Conservation (phyloP, 2,888 invertebrate genomes). For the Apodemia duryi region DNA sequence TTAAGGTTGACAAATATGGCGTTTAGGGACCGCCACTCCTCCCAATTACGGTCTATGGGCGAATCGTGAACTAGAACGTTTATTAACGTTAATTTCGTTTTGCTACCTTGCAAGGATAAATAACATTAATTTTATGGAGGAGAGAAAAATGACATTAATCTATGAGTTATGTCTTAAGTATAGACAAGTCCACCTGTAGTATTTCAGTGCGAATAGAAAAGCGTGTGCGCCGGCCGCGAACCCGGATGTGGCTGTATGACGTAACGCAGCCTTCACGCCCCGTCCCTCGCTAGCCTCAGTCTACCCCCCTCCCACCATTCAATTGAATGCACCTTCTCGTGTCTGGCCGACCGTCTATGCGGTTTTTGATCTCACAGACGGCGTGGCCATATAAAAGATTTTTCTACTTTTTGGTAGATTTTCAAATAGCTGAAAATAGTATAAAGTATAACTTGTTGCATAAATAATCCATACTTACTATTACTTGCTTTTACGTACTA, state of each 20-base stretch:
- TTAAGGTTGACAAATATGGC: no score
- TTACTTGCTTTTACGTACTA: no score
- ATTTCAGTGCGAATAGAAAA: slow-evolving; percentile 34
- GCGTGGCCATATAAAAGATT: not conserved
- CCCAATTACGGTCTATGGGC: no score
- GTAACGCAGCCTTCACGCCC: slow-evolving; percentile 62
- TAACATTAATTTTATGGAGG: not conserved
- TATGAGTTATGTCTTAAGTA: slow-evolving; percentile 13
- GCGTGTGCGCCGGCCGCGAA: slow-evolving; percentile 70
- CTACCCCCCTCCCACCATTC: slow-evolving; percentile 25
- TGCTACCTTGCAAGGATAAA: not conserved
- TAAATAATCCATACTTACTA: no score
- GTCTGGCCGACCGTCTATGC: slow-evolving; percentile 69
- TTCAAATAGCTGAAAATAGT: not conserved
- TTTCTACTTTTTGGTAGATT: not conserved
- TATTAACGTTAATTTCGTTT: not conserved
- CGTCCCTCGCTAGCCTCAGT: slow-evolving; percentile 32
- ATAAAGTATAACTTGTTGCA: no score
- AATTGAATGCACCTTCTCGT: slow-evolving; percentile 42
- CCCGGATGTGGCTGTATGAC: slow-evolving; percentile 72
- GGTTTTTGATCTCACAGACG: slow-evolving; percentile 19
- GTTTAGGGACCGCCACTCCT: no score
- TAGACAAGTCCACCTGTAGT: slow-evolving; percentile 39
- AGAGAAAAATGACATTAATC: not conserved
- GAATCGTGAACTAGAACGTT: no score